phyloP scores from a whole-genome alignment of 2,888 invertebrate species.

The Toxonevra muliebris region DNA sequence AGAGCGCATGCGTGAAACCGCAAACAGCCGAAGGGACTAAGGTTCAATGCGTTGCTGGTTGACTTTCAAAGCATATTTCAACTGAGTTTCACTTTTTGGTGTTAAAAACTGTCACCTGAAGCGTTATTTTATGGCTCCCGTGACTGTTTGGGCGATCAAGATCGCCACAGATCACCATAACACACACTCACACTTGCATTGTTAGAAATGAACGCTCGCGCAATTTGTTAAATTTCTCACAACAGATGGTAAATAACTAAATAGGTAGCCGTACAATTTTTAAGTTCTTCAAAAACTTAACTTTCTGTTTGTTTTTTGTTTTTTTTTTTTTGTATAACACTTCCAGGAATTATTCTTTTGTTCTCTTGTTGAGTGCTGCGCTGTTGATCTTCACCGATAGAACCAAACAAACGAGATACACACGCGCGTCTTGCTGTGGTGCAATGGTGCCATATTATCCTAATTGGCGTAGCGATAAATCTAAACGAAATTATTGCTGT shows the following conservation, averaged over 20 bases:
- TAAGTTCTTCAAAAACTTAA: slow-evolving; percentile 1
- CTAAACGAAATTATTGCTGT: slow-evolving; percentile 38
- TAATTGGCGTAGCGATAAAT: slow-evolving; percentile 49
- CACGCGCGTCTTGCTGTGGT: slow-evolving; percentile 12
- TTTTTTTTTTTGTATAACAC: slow-evolving; percentile 10
- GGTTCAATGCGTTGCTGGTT: slow-evolving; percentile 16
- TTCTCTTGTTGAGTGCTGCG: neutral
- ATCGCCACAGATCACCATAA: neutral
- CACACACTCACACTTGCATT: slow-evolving; percentile 33
- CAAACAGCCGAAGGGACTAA: slow-evolving; percentile 22
- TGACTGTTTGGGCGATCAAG: neutral
- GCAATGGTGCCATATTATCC: slow-evolving; percentile 41
- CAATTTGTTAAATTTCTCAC: slow-evolving; percentile 40
- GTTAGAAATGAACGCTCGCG: slow-evolving; percentile 38
- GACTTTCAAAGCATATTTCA: neutral
- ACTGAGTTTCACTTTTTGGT: slow-evolving; percentile 27
- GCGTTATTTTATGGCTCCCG: slow-evolving; percentile 32
- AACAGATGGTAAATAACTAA: slow-evolving; percentile 42
- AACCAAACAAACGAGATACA: neutral
- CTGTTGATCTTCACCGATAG: neutral
- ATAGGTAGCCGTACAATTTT: too few species aligned
- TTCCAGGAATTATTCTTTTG: slow-evolving; percentile 40
- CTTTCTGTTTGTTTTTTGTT: slow-evolving; percentile 17
- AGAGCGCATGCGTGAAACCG: slow-evolving; percentile 3
- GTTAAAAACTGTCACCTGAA: slow-evolving; percentile 48